phyloP scores from a whole-genome alignment of 1,140 invertebrate genomes.

The Sarcophaga peregrina region DNA sequence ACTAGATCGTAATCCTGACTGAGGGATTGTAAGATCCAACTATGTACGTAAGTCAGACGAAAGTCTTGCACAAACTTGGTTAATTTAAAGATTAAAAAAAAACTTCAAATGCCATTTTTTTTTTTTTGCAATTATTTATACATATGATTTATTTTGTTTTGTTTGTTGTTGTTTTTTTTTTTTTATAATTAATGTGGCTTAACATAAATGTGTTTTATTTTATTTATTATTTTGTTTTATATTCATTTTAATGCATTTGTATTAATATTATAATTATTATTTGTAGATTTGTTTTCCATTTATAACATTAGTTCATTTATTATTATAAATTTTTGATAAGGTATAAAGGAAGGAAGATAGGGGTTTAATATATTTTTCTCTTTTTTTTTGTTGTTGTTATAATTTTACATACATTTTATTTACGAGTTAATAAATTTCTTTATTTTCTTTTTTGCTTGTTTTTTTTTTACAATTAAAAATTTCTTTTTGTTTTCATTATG shows the following conservation, averaged over 20 bases:
- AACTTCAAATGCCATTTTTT: slow-evolving; percentile 32
- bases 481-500: background rate
- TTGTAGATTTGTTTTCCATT: slow-evolving; percentile 26
- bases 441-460: slow-evolving; percentile 30
- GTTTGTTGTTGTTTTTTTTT: background rate
- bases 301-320: slow-evolving; percentile 23
- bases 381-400: no score
- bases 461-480: slow-evolving; percentile 12
- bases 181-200: slow-evolving; percentile 31
- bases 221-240: slow-evolving; percentile 47
- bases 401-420: background rate
- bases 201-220: slow-evolving; percentile 42
- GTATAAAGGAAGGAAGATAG: background rate
- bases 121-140: slow-evolving; percentile 43
- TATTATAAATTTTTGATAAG: slow-evolving; percentile 9
- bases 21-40: no score
- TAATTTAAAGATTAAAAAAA: slow-evolving; percentile 28
- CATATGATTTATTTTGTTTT: slow-evolving; percentile 39
- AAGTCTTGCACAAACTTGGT: no score
- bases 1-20: no score
- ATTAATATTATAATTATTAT: background rate
- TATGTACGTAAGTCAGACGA: no score
- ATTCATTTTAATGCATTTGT: slow-evolving; percentile 43
- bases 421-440: background rate
- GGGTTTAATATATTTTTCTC: slow-evolving; percentile 14